Evolutionary conservation across 2,888 invertebrate species (phyloP).

Genomic region (Heliconius sara): DNA sequence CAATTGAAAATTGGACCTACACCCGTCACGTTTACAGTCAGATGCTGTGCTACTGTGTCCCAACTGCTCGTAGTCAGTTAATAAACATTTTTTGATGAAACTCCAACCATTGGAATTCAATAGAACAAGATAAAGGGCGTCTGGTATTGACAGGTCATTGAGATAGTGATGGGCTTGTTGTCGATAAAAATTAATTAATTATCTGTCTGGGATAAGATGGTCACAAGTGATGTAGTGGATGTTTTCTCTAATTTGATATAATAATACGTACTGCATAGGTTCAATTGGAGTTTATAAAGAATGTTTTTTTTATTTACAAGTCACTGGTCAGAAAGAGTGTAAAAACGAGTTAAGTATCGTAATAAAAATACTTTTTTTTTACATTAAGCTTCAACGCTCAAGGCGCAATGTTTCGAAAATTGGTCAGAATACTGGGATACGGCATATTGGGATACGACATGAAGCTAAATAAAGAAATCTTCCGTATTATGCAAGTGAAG

Average conservation of each 20-base stretch:
- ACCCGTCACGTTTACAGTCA: too few species aligned
- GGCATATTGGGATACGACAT: too few species aligned
- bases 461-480: neutral
- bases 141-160: constrained; percentile 31
- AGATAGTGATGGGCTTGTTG: constrained; percentile 11
- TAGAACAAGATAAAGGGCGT: constrained; percentile 18
- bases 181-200: constrained; percentile 17
- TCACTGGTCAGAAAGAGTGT: too few species aligned
- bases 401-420: too few species aligned
- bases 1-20: neutral
- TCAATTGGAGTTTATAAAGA: too few species aligned
- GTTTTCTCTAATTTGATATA: neutral
- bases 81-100: constrained; percentile 22
- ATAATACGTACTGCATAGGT: too few species aligned
- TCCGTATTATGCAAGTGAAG: neutral
- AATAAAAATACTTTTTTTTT: too few species aligned
- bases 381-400: too few species aligned
- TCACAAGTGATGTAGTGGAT: neutral
- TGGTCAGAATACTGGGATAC: too few species aligned
- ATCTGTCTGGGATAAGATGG: neutral
- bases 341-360: too few species aligned
- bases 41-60: too few species aligned
- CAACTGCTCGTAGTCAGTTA: neutral
- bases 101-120: neutral
- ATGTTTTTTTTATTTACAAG: too few species aligned